These are phyloP conservation scores for Machaerirhynchus nigripectus DNA, from an alignment of 2,113 vertebrate species.

Conservation along the genomic window DNA sequence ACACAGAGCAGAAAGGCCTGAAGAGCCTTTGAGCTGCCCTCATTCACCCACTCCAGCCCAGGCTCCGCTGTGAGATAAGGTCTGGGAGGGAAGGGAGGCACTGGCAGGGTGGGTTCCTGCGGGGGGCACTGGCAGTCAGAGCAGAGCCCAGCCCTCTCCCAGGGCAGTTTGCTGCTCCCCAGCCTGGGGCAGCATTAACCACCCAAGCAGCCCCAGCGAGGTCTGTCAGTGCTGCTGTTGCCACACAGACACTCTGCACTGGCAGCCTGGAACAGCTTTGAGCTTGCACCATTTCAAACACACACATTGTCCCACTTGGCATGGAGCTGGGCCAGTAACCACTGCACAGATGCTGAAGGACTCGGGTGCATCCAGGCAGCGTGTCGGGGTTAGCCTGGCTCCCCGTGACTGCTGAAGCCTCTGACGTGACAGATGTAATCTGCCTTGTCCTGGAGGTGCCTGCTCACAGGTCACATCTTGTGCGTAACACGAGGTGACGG, in stretches of 20 bases:
- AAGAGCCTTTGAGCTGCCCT: neutral
- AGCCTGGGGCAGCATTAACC: fast-evolving
- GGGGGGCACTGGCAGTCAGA: neutral
- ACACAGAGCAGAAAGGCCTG: neutral
- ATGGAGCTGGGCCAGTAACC: neutral
- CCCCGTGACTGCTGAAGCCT: neutral
- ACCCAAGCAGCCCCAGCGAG: neutral
- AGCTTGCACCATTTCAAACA: neutral
- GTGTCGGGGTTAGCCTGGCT: neutral
- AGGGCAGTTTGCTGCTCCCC: neutral
- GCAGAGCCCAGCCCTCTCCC: neutral
- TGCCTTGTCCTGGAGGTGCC: neutral
- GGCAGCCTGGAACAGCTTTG: neutral
- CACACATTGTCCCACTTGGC: neutral
- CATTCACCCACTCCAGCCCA: neutral
- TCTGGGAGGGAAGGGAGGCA: neutral
- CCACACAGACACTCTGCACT: neutral
- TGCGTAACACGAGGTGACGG: neutral
- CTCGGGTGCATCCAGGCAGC: neutral
- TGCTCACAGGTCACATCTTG: constrained; percentile 26
- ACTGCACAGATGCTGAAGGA: neutral
- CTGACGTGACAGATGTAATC: constrained; percentile 8
- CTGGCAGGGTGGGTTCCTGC: neutral
- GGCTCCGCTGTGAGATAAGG: neutral
- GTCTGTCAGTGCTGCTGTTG: fast-evolving